A percentile compares a stretch with the other conserved stretches of the same genome.
Evolutionary conservation across 2,797 vertebrate species (phyloP).

Genomic region (Sparidentex hasta): DNA sequence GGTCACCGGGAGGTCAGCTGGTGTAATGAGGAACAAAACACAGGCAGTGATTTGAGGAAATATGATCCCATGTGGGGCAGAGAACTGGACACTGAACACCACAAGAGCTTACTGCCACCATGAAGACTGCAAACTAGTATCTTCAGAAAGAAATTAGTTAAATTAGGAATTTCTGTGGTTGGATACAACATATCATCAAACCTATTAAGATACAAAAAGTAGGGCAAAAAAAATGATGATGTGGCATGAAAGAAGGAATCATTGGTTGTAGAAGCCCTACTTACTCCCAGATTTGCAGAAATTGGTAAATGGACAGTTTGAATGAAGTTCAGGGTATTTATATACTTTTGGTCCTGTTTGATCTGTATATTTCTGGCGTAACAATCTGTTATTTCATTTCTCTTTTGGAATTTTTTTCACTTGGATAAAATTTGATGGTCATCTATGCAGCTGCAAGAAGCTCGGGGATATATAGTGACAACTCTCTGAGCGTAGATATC

Average conservation of each 20-base stretch:
- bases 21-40: constrained; percentile 52
- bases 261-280: background rate
- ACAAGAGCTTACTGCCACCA: background rate
- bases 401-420: constrained; percentile 36
- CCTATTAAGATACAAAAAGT: background rate
- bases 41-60: constrained; percentile 34
- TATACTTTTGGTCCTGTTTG: constrained; percentile 2
- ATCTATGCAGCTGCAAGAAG: constrained; percentile 64
- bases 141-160: background rate
- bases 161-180: background rate
- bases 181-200: background rate
- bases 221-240: too few species aligned
- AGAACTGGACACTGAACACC: constrained; percentile 14
- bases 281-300: background rate
- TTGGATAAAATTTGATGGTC: constrained; percentile 49
- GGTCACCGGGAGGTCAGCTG: constrained; percentile 63
- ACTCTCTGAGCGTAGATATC: constrained; percentile 36
- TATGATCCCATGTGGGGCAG: constrained; percentile 30
- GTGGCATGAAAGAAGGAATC: background rate
- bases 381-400: constrained; percentile 22
- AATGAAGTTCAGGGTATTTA: constrained; percentile 10
- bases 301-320: constrained; percentile 16
- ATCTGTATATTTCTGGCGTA: constrained; percentile 3
- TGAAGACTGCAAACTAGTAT: background rate
- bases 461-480: constrained; percentile 56